Percentiles rank a stretch among this genome's conserved stretches.
Conservation (phyloP, 2,113 vertebrate species). For the Rattus rattus region DNA sequence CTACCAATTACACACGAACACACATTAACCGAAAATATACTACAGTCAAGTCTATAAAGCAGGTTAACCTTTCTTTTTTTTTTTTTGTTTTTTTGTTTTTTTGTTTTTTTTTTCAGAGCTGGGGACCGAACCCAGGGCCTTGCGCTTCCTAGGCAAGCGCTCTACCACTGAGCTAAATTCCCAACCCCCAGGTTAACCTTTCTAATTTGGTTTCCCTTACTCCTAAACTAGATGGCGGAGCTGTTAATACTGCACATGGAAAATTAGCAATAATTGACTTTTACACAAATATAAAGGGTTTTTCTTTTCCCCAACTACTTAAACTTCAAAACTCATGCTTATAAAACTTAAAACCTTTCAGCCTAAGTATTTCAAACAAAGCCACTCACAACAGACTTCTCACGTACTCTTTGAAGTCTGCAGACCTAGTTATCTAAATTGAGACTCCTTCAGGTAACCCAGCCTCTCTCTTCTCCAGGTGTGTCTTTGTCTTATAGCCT, state of each 20-base stretch:
- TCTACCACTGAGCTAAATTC: no score
- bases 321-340: constrained; percentile 88
- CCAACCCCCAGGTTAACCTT: constrained; percentile 74
- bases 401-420: constrained; percentile 65
- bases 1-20: constrained; percentile 83
- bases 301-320: constrained; percentile 79
- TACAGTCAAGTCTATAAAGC: constrained; percentile 82
- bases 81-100: no score
- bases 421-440: constrained; percentile 86
- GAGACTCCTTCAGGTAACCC: constrained; percentile 84
- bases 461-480: constrained; percentile 82
- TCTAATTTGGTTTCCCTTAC: constrained; percentile 74
- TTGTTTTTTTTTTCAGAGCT: no score
- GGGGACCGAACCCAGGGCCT: no score
- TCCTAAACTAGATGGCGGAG: constrained; percentile 77
- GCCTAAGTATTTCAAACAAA: constrained; percentile 85
- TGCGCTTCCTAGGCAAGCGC: no score
- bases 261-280: constrained; percentile 85
- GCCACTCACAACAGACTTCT: constrained; percentile 74
- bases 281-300: constrained; percentile 79
- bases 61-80: constrained; percentile 78
- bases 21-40: constrained; percentile 85
- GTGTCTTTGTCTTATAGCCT: constrained; percentile 84
- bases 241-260: constrained; percentile 87
- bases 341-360: constrained; percentile 89